phyloP scores from a whole-genome alignment of 2,888 invertebrate species.

The Hydrotaea diabolus region DNA sequence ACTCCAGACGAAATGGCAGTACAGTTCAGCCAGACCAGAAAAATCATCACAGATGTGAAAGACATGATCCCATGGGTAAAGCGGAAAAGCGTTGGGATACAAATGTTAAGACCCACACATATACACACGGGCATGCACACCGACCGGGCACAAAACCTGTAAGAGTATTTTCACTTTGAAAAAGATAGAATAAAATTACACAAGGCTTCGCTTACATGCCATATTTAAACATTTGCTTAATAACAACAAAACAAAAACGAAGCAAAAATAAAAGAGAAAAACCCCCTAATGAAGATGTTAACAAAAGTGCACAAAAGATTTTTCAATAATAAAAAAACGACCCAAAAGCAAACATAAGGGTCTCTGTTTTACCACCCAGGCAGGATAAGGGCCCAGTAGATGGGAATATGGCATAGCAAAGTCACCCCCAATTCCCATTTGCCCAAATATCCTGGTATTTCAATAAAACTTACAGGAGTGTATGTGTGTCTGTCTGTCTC shows the following conservation, averaged over 20 bases:
- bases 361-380: neutral
- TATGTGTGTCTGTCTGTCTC: neutral
- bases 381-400: neutral
- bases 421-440: conserved; percentile 6
- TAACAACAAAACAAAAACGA: conserved; percentile 21
- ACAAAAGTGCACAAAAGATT: conserved; percentile 53
- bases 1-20: conserved; percentile 6
- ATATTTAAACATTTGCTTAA: conserved; percentile 41
- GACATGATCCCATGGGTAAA: conserved; percentile 58
- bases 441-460: conserved; percentile 5
- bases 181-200: conserved; percentile 12
- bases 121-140: neutral
- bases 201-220: neutral
- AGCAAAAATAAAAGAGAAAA: conserved; percentile 1
- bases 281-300: conserved; percentile 64
- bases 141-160: conserved; percentile 58
- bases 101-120: conserved; percentile 15
- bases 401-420: conserved; percentile 9
- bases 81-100: conserved; percentile 16
- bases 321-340: conserved; percentile 10
- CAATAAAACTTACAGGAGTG: neutral
- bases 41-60: conserved; percentile 60
- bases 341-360: conserved; percentile 37
- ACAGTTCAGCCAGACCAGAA: neutral
- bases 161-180: conserved; percentile 47